phyloP scores from a whole-genome alignment of 2,888 invertebrate species.

The Protophormia terraenovae region DNA sequence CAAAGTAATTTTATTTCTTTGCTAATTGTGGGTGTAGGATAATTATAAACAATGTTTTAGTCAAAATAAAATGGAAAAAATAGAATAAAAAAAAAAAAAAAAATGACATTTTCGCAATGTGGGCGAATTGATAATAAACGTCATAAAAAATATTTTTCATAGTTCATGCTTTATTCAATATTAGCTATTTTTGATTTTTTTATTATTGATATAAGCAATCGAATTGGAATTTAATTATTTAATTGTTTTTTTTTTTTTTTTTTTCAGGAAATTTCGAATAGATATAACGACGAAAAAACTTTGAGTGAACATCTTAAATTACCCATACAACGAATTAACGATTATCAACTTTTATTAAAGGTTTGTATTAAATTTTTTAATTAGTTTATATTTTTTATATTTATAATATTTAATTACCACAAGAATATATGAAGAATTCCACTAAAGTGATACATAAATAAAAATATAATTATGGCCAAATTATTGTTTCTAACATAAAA shows the following conservation, averaged over 20 bases:
- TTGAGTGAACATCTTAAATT: conserved; percentile 95
- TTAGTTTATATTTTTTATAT: neutral
- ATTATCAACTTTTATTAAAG: conserved; percentile 96
- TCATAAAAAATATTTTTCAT: conserved; percentile 6
- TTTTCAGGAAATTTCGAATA: conserved; percentile 90
- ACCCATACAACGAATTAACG: conserved; percentile 97
- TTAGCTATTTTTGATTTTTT: neutral
- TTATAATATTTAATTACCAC: neutral
- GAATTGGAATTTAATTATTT: neutral
- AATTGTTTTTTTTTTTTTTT: conserved; percentile 61
- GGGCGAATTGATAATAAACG: conserved; percentile 6
- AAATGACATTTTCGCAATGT: neutral
- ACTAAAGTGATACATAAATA: conserved; percentile 1
- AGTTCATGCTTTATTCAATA: neutral
- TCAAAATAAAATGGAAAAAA: neutral
- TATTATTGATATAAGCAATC: too few relatives aligned
- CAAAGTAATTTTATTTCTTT: neutral
- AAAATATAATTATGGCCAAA: neutral
- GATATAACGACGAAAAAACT: conserved; percentile 93
- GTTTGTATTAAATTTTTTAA: conserved; percentile 82
- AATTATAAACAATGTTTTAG: conserved; percentile 34
- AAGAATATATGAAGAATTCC: neutral
- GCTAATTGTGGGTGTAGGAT: conserved; percentile 52
- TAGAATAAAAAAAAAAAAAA: neutral
- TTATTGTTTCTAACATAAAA: neutral